These are phyloP conservation scores for Coptodon rendalli DNA, from an alignment of 2,113 vertebrate species.

Conservation along the genomic window DNA sequence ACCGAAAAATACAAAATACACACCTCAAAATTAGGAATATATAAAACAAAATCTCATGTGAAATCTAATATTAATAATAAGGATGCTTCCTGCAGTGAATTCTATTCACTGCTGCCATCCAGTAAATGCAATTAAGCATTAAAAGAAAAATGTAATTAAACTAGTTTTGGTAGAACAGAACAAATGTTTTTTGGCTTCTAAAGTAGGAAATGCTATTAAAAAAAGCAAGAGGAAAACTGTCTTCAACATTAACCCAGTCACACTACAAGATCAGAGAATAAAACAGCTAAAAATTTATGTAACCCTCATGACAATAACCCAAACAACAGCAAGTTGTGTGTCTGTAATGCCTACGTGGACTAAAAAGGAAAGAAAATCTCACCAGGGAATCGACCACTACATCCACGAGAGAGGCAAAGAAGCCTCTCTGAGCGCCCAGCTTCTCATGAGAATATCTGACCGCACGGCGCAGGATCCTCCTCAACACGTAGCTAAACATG, in stretches of 20 bases:
- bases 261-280: background rate
- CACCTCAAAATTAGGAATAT: background rate
- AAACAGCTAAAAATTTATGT: background rate
- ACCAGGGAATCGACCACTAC: constrained; percentile 93
- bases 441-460: constrained; percentile 96
- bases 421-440: constrained; percentile 86
- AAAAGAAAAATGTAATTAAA: background rate
- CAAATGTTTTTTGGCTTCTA: background rate
- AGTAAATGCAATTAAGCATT: background rate
- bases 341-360: background rate
- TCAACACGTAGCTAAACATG: constrained; percentile 84
- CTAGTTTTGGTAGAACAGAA: background rate
- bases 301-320: background rate
- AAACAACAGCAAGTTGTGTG: background rate
- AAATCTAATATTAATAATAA: background rate
- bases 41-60: background rate
- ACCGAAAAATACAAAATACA: background rate
- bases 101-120: background rate
- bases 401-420: constrained; percentile 92
- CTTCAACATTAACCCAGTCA: background rate
- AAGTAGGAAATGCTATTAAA: background rate
- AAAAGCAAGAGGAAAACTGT: background rate
- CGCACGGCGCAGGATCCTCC: constrained; percentile 91
- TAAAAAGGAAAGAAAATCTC: constrained; percentile 14
- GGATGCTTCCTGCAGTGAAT: background rate